Evolutionary conservation across 1,140 invertebrate genomes (phyloP).

Genomic region (Pachyrhynchus sulphureomaculatus): DNA sequence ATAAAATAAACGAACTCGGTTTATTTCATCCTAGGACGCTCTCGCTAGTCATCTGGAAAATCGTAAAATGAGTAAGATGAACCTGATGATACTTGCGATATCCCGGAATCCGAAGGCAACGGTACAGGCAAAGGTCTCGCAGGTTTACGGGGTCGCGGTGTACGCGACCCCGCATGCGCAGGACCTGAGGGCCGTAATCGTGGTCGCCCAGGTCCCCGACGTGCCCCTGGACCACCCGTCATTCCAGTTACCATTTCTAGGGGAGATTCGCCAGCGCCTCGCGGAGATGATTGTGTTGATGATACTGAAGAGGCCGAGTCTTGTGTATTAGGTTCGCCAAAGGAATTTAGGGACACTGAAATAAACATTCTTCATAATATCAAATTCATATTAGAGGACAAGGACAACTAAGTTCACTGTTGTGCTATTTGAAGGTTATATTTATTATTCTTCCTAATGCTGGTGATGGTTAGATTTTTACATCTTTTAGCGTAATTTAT

Average conservation of each 20-base stretch:
- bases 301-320: conserved; percentile 34
- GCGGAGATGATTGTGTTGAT: conserved; percentile 34
- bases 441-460: no score
- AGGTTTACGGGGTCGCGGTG: conserved; percentile 56
- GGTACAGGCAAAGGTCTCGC: conserved; percentile 63
- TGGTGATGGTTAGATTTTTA: no score
- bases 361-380: not conserved
- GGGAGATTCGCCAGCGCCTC: conserved; percentile 21
- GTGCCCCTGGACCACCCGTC: conserved; percentile 30
- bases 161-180: conserved; percentile 60
- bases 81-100: conserved; percentile 19
- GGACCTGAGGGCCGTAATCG: conserved; percentile 66
- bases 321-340: conserved; percentile 19
- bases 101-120: conserved; percentile 48
- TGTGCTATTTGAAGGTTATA: no score
- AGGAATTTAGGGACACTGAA: conserved; percentile 19
- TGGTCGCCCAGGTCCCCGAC: conserved; percentile 75
- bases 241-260: not conserved
- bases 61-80: conserved; percentile 41
- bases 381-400: not conserved
- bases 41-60: conserved; percentile 41
- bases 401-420: no score
- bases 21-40: not conserved
- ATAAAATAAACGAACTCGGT: not conserved
- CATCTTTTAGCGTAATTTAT: not conserved